phyloP scores from a whole-genome alignment of 2,797 vertebrate species.

The Synanceia verrucosa region DNA sequence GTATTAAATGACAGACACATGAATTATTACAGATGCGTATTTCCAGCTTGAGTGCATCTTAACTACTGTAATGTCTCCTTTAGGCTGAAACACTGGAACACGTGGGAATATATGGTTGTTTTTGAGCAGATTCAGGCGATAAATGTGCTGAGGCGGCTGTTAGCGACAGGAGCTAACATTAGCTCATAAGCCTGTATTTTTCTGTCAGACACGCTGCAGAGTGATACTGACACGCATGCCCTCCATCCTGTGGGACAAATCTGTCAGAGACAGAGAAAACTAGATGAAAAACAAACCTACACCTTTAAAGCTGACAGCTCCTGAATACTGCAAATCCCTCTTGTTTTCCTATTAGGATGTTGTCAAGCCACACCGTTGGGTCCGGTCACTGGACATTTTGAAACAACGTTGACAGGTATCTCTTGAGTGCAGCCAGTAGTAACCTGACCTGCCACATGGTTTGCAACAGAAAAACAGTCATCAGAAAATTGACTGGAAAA shows the following conservation, averaged over 20 bases:
- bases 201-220: slow-evolving; percentile 18
- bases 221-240: background rate
- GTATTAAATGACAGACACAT: background rate
- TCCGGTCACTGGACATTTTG: background rate
- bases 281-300: background rate
- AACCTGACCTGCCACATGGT: too few species aligned
- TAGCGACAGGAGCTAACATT: slow-evolving; percentile 29
- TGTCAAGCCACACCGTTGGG: background rate
- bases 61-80: background rate
- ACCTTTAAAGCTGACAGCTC: background rate
- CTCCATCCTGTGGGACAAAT: background rate
- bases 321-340: background rate
- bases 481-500: rapidly evolving
- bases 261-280: slow-evolving; percentile 6
- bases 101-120: background rate
- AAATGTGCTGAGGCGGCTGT: slow-evolving; percentile 30
- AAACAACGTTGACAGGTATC: too few species aligned
- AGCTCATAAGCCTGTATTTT: slow-evolving; percentile 27
- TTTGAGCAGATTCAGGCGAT: slow-evolving; percentile 9
- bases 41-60: background rate
- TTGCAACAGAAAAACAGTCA: background rate
- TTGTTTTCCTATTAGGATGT: background rate
- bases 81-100: background rate
- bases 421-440: too few species aligned
- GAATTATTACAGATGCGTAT: background rate